Base-by-base conservation (phyloP, 2,888 invertebrate genomes). In the Callyntrura guangdongensis region DNA sequence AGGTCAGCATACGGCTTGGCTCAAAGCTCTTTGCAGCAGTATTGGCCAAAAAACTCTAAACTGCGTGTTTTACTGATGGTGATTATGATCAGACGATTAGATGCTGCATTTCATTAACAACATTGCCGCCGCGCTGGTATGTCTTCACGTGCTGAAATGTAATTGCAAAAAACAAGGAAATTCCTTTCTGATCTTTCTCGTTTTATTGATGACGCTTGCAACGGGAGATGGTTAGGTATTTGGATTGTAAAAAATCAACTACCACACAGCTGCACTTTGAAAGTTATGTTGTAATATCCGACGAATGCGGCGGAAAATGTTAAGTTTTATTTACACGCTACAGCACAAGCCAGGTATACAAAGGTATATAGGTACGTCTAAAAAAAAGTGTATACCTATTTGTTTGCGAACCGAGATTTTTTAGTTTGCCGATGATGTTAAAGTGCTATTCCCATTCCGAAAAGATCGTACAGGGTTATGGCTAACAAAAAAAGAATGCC, bases 201-300 rank as follows among this genome's bases (percentile, higher is more conserved):
- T 72, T 59, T 53, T 64, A 17, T 49, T 82, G 69, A 67, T 69
- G 83, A 67, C 22, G 82, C 12, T 17, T 49, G 53, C 45, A 22
- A 72, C 45, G 9, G 72, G 17, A 72, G 17, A 47, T 14, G 36
- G 6, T 2, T 36, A 36, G 36, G 36, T 36, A 36, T 36, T 36
- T 5, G 47, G 61, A 4, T 14, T 8, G 49, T 14, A 67, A 67
- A 67, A 83, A 83, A 67, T 67, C 67, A 83, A 69, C 83, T 67
- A 53, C 69, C 25, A 45, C 25, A 45, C 85, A 85, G 85, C 72
- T 74, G 72, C 56, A 85, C 56, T 85, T 85, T 85, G 72, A 56
- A 45, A 67, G 67, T n/a, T 4, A 4, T 27, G 4, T 45, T 11
- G 36, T 27, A 17, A 61, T 8, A 9, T 64, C 12, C n/a, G n/a